phyloP scores from a whole-genome alignment of 2,888 invertebrate genomes.

The Proisotoma minuta region DNA sequence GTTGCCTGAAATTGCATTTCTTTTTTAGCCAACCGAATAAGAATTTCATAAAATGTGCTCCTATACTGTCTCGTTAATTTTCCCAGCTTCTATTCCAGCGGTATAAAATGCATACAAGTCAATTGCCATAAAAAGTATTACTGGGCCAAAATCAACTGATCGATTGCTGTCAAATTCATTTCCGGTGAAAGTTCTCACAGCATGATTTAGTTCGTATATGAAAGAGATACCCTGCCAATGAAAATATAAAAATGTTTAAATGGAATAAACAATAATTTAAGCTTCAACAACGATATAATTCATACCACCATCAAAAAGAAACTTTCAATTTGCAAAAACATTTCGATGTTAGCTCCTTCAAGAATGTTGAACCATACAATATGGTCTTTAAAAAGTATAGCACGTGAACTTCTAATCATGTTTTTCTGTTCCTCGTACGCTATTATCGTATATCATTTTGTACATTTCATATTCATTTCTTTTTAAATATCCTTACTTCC shows the following conservation, averaged over 20 bases:
- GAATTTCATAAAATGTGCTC: background rate
- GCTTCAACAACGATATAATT: no score
- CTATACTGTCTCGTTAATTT: background rate
- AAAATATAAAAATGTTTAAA: no score
- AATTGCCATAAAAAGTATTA: background rate
- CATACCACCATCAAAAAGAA: background rate
- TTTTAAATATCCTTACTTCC: constrained; percentile 1
- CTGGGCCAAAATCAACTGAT: background rate
- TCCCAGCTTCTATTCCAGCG: background rate
- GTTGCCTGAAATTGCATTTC: background rate
- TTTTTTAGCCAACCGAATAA: background rate
- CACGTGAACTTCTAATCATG: background rate
- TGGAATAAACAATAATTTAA: background rate
- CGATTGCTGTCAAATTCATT: constrained; percentile 4
- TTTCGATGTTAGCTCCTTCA: constrained; percentile 5
- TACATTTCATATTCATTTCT: no score
- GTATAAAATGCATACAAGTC: constrained; percentile 6
- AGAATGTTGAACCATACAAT: background rate
- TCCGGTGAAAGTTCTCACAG: background rate
- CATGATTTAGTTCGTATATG: constrained; percentile 1
- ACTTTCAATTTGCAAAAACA: background rate
- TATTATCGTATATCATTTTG: no score
- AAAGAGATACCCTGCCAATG: background rate
- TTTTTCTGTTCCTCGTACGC: background rate
- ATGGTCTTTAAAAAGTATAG: constrained; percentile 5